Evolutionary conservation across 2,797 vertebrate species (phyloP).

Genomic region (Propithecus deckenii): DNA sequence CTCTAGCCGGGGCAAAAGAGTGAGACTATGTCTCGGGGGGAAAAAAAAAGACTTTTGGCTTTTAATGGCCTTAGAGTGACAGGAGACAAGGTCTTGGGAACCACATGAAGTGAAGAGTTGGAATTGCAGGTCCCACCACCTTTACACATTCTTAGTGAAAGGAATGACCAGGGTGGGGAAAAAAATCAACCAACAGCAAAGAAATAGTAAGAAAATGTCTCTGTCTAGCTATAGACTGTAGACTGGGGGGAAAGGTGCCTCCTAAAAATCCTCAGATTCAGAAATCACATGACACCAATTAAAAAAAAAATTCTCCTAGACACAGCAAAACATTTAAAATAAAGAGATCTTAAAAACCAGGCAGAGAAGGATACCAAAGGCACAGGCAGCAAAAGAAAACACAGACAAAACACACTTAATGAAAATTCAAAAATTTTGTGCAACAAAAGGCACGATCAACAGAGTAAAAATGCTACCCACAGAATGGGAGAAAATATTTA

Average conservation of each 20-base stretch:
- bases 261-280: neutral
- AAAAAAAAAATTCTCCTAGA: neutral
- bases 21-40: too few relatives aligned
- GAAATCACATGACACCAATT: neutral
- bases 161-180: neutral
- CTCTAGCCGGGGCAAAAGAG: too few relatives aligned
- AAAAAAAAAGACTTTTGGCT: neutral
- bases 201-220: neutral
- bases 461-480: neutral
- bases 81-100: neutral
- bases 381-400: neutral
- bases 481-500: neutral
- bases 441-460: neutral
- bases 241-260: neutral
- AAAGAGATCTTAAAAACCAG: neutral
- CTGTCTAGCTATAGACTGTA: neutral
- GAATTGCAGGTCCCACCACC: neutral
- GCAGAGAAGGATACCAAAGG: neutral
- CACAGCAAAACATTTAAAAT: neutral
- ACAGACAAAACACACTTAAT: neutral
- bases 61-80: constrained; percentile 14
- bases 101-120: neutral
- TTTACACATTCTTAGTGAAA: neutral
- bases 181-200: neutral
- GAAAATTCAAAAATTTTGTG: neutral